Percentiles rank a stretch among this genome's conserved stretches.
Conservation (phyloP, 2,113 vertebrate genomes). For the Pandion haliaetus region DNA sequence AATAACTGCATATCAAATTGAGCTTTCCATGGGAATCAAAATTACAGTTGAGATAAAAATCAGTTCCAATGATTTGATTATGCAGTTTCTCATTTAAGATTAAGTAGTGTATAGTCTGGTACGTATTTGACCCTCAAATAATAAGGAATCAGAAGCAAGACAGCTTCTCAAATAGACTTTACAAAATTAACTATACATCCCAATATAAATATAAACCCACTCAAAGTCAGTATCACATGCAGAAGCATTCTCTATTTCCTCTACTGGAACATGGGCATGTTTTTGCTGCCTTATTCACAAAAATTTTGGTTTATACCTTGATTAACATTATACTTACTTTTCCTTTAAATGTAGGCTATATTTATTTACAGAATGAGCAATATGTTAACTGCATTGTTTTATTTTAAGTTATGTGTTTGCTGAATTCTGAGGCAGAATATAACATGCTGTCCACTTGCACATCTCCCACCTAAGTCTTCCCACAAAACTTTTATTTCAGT, state of each 20-base stretch:
- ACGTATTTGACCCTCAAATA: neutral
- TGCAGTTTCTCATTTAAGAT: neutral
- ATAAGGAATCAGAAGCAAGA: neutral
- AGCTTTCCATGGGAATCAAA: neutral
- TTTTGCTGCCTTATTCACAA: neutral
- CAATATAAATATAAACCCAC: neutral
- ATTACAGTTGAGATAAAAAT: neutral
- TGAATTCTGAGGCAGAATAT: neutral
- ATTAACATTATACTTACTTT: neutral
- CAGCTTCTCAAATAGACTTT: neutral
- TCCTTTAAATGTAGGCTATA: neutral
- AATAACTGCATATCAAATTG: neutral
- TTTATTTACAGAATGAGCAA: neutral
- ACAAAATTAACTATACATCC: neutral
- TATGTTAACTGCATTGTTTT: neutral
- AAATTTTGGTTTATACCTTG: neutral
- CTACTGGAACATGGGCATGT: neutral
- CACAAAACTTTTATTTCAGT: constrained; percentile 14
- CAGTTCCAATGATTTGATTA: neutral
- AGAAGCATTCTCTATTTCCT: neutral
- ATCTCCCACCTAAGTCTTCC: neutral
- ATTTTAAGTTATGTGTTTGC: neutral
- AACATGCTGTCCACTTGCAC: neutral
- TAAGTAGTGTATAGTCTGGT: neutral
- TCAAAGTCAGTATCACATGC: neutral